Evolutionary conservation across 30 jellyfish, hydroid and myxozoan genomes (phyloP).

Genomic region (Chrysaora quinquecirrha): DNA sequence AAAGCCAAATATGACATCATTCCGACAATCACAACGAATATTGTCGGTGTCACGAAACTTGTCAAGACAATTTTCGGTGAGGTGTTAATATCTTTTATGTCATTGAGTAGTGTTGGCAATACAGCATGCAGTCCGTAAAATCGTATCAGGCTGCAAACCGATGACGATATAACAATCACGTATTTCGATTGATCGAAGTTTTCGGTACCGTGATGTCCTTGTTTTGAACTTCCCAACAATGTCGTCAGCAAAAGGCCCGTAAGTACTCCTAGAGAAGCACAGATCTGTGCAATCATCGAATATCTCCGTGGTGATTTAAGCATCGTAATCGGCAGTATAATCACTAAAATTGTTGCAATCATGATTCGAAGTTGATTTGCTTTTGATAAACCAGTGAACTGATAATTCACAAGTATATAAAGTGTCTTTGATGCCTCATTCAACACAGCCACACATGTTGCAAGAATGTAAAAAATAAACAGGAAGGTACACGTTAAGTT

Average conservation of each 20-base stretch:
- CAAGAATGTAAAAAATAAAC: background rate
- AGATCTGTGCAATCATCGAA: background rate
- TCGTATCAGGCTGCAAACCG: constrained; percentile 5
- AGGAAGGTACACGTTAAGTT: background rate
- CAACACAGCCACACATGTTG: background rate
- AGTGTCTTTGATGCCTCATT: background rate
- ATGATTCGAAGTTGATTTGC: background rate
- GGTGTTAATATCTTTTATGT: constrained; percentile 24
- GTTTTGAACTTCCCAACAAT: constrained; percentile 23
- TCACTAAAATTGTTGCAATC: background rate
- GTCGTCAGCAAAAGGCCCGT: constrained; percentile 46
- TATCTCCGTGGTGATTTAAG: constrained; percentile 26
- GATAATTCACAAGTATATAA: background rate
- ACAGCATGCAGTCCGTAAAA: constrained; percentile 37
- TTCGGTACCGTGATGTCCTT: too few species aligned
- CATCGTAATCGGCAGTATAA: constrained; percentile 30
- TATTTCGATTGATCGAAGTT: too few species aligned
- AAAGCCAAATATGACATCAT: constrained; percentile 48
- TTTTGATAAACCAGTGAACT: background rate
- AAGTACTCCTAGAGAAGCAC: background rate
- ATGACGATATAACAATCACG: constrained; percentile 1
- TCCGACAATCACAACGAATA: constrained; percentile 22
- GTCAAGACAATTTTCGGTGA: constrained; percentile 37
- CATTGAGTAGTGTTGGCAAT: background rate
- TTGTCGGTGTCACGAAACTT: constrained; percentile 44